phyloP scores from a whole-genome alignment of 2,888 invertebrate species.

The Malacosoma neustria region DNA sequence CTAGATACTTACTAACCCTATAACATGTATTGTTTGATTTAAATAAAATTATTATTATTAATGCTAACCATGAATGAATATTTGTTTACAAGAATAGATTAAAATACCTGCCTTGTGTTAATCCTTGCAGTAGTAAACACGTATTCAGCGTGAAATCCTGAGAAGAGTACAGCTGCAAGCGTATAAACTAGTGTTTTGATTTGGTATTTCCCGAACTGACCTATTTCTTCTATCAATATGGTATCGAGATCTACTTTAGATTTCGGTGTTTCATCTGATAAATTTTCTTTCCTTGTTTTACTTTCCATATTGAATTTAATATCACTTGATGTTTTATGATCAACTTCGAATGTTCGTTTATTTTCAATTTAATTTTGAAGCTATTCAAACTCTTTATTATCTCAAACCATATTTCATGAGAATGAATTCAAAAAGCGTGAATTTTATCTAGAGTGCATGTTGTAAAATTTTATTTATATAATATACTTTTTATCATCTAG shows the following conservation, averaged over 20 bases:
- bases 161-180: constrained; percentile 33
- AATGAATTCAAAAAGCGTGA: background rate
- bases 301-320: background rate
- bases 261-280: background rate
- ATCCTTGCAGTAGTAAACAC: constrained; percentile 56
- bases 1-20: too few relatives aligned
- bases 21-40: too few relatives aligned
- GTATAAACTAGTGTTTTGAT: constrained; percentile 27
- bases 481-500: too few relatives aligned
- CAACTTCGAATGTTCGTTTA: background rate
- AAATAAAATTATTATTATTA: too few relatives aligned
- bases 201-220: constrained; percentile 52
- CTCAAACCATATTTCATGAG: background rate
- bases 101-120: constrained; percentile 38
- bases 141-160: constrained; percentile 43
- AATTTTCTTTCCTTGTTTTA: background rate
- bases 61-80: too few relatives aligned
- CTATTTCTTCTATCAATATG: constrained; percentile 47
- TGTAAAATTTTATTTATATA: too few relatives aligned
- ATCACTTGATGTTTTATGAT: background rate
- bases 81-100: background rate
- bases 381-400: background rate
- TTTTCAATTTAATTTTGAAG: background rate
- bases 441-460: background rate
- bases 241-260: constrained; percentile 37